Conservation (phyloP, 2,797 vertebrate species). For the Avahi laniger region DNA sequence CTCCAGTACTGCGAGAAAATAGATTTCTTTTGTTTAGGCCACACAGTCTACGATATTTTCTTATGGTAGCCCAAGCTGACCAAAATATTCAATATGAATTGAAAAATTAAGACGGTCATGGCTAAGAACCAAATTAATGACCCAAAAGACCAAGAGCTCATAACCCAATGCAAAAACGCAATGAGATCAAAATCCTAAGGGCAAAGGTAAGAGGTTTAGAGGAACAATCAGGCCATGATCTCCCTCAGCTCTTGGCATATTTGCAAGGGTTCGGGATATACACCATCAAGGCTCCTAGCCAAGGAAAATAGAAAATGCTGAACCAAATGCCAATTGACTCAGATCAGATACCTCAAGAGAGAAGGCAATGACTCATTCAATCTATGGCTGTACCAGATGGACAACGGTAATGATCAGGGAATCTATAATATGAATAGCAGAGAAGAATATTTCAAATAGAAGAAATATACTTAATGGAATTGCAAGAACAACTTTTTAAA, state of each 20-base stretch:
- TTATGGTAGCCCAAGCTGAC: neutral
- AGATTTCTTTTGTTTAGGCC: neutral
- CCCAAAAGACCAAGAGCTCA: slow-evolving; percentile 2
- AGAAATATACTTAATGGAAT: neutral
- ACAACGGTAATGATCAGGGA: neutral
- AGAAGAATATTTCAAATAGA: neutral
- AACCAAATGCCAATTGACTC: neutral
- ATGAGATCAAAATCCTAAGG: neutral
- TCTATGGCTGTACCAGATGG: neutral
- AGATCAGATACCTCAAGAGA: neutral
- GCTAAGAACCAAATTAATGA: neutral
- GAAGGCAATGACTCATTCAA: neutral
- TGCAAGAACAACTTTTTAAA: neutral
- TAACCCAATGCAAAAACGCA: neutral
- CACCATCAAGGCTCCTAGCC: neutral
- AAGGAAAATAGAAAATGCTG: neutral
- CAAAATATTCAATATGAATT: neutral
- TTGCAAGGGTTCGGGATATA: neutral
- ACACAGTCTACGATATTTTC: neutral
- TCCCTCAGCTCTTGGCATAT: neutral
- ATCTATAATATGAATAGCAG: neutral
- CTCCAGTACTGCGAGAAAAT: neutral
- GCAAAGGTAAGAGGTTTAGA: neutral
- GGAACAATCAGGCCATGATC: neutral
- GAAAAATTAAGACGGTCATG: neutral